A percentile compares a stretch with the other conserved stretches of the same genome.
Evolutionary conservation across 2,797 vertebrate species (phyloP).

Genomic region (Lacerta bilineata): DNA sequence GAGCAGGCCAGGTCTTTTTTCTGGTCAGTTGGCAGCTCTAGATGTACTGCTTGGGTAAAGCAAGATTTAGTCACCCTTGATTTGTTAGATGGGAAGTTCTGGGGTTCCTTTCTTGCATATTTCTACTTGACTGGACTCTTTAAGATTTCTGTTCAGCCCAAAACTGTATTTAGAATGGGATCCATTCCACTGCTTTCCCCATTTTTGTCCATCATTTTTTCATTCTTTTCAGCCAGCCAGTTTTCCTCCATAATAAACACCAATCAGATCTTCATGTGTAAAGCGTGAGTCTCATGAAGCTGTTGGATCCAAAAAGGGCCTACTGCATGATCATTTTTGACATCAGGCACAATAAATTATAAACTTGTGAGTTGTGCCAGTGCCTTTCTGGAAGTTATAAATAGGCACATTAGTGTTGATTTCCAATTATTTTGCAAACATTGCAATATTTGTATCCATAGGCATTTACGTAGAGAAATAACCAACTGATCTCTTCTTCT

Average conservation of each 20-base stretch:
- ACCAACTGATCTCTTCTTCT: no score
- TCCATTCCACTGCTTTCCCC: neutral
- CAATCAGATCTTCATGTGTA: neutral
- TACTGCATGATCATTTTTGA: neutral
- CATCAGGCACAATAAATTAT: neutral
- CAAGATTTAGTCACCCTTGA: neutral
- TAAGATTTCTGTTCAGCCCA: neutral
- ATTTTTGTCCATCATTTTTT: neutral
- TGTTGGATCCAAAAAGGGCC: neutral
- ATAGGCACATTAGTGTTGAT: neutral
- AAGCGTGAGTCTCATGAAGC: neutral
- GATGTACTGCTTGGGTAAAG: neutral
- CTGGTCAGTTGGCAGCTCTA: neutral
- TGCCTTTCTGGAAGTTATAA: neutral
- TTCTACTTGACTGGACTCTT: neutral
- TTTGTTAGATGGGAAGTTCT: neutral
- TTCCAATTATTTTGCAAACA: neutral
- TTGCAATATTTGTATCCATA: neutral
- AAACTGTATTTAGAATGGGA: slow-evolving; percentile 4
- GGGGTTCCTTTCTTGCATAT: neutral
- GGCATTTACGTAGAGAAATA: neutral
- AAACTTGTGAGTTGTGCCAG: neutral
- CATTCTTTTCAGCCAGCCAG: neutral
- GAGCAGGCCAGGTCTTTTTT: neutral
- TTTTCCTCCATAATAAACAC: slow-evolving; percentile 6